Conservation (phyloP, 2,888 invertebrate genomes). For the Graphium colonna region DNA sequence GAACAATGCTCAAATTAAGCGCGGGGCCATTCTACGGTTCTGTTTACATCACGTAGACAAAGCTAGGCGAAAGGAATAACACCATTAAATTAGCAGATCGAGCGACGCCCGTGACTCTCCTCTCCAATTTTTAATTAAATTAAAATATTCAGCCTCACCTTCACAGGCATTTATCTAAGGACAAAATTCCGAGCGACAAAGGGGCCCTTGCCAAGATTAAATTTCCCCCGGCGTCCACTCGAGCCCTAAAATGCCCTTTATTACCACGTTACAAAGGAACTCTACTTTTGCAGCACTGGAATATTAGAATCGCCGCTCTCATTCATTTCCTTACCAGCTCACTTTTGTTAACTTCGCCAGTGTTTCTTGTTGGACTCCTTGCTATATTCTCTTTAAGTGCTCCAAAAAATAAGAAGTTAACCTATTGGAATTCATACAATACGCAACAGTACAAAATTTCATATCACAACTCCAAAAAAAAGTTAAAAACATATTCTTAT, state of each 20-base stretch:
- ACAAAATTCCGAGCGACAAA: conserved; percentile 67
- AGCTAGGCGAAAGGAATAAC: conserved; percentile 23
- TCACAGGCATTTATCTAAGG: conserved; percentile 66
- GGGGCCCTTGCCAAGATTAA: conserved; percentile 68
- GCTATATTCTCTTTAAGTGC: not conserved
- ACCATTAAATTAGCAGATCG: conserved; percentile 29
- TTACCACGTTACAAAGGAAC: conserved; percentile 68
- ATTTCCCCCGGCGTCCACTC: conserved; percentile 74
- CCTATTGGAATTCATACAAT: too few species aligned
- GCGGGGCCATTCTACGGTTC: conserved; percentile 6
- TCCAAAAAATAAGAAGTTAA: not conserved
- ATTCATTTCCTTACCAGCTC: conserved; percentile 51
- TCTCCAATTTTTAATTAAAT: conserved; percentile 69
- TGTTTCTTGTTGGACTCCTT: conserved; percentile 29
- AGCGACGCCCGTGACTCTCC: conserved; percentile 40
- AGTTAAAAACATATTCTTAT: too few species aligned
- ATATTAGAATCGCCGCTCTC: conserved; percentile 60
- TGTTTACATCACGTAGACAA: conserved; percentile 19
- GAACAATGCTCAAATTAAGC: conserved; percentile 5
- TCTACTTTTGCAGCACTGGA: conserved; percentile 54
- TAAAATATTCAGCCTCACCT: conserved; percentile 63
- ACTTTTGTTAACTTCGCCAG: conserved; percentile 43
- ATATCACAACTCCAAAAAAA: too few species aligned
- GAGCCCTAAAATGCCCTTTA: conserved; percentile 70
- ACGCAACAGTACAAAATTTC: too few species aligned